Conservation (phyloP, 2,797 vertebrate genomes). For the Allobates femoralis region DNA sequence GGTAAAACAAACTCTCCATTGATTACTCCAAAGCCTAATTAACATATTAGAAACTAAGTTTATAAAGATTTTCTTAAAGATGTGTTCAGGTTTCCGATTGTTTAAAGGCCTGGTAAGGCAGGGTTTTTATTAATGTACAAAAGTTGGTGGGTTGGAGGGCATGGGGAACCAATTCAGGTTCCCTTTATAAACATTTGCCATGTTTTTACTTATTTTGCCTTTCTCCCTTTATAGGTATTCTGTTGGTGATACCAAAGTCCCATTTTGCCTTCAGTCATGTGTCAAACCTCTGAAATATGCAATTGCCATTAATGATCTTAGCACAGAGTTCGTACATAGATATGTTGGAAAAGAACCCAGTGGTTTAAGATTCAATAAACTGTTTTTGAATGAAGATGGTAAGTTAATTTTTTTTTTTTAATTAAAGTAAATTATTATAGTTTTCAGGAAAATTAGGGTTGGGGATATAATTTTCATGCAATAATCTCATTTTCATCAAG, state of each 20-base stretch:
- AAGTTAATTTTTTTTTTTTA: constrained; percentile 61
- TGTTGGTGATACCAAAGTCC: constrained; percentile 95
- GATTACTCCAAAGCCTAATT: too few relatives aligned
- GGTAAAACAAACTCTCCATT: too few relatives aligned
- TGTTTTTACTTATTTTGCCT: not conserved
- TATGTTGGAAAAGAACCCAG: constrained; percentile 98
- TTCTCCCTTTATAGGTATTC: constrained; percentile 84
- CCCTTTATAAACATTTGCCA: not conserved
- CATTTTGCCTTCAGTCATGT: constrained; percentile 97
- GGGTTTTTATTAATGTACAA: too few relatives aligned
- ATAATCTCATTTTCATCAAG: too few relatives aligned
- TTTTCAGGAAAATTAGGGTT: too few relatives aligned
- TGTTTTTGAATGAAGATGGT: constrained; percentile 98
- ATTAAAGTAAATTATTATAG: not conserved
- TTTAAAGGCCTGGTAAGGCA: too few relatives aligned
- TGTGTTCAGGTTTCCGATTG: too few relatives aligned
- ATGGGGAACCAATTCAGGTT: too few relatives aligned
- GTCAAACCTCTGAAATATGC: constrained; percentile 98
- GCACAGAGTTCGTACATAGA: constrained; percentile 95
- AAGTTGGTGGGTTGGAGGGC: too few relatives aligned
- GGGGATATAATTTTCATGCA: too few relatives aligned
- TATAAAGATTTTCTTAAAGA: too few relatives aligned
- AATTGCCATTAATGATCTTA: constrained; percentile 93
- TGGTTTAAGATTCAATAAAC: constrained; percentile 95
- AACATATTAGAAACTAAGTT: too few relatives aligned